phyloP scores from a whole-genome alignment of 1,140 invertebrate species.

The Zaprionus taronus region DNA sequence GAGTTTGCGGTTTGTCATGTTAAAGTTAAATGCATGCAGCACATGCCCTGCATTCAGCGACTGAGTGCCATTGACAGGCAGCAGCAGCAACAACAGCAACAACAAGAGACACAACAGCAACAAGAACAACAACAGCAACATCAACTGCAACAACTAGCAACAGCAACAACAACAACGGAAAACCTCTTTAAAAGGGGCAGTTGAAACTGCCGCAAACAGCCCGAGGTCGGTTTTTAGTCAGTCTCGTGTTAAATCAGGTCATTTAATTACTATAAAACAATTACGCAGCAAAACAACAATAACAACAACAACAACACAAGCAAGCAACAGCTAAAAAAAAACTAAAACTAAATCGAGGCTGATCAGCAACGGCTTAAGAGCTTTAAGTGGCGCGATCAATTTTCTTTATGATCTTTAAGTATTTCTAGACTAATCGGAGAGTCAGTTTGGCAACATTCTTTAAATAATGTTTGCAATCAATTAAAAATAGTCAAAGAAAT shows the following conservation, averaged over 20 bases:
- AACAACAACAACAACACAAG: not conserved
- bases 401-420: not conserved
- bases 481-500: too few relatives aligned
- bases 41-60: conserved; percentile 78
- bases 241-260: conserved; percentile 74
- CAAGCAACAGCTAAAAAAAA: not conserved
- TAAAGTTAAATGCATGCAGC: conserved; percentile 82
- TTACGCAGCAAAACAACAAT: conserved; percentile 25
- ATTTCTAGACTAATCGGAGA: too few relatives aligned
- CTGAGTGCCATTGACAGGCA: conserved; percentile 76
- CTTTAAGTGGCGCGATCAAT: not conserved
- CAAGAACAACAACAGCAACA: conserved; percentile 33
- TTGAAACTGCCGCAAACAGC: conserved; percentile 48
- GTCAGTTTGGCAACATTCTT: too few relatives aligned
- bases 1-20: conserved; percentile 82
- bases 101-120: conserved; percentile 25
- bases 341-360: not conserved
- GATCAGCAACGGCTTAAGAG: not conserved
- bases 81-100: conserved; percentile 47
- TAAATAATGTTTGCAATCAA: too few relatives aligned
- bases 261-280: conserved; percentile 54
- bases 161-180: conserved; percentile 35
- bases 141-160: conserved; percentile 23
- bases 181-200: conserved; percentile 26
- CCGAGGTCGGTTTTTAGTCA: conserved; percentile 51